A percentile compares a stretch with the other conserved stretches of the same genome.
Conservation (phyloP, 2,888 invertebrate genomes). For the Calliphora vomitoria region DNA sequence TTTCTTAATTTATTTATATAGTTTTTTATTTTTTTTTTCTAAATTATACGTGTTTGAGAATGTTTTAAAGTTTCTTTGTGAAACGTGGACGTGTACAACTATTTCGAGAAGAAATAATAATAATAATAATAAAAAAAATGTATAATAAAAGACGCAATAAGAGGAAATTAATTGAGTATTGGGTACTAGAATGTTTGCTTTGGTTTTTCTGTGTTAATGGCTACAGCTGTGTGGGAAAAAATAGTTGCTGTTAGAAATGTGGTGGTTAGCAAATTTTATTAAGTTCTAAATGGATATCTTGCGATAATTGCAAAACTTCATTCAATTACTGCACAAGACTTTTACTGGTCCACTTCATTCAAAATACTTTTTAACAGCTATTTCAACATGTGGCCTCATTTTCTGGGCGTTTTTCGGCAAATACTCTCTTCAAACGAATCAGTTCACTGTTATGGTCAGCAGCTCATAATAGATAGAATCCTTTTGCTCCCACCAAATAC, state of each 20-base stretch:
- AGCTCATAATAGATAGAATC: too few species aligned
- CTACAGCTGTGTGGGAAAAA: background rate
- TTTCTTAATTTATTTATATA: conserved; percentile 16
- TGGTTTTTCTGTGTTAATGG: background rate
- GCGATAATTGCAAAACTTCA: too few species aligned
- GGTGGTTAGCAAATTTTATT: too few species aligned
- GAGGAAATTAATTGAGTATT: conserved; percentile 16
- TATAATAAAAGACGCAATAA: conserved; percentile 13
- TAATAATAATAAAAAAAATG: background rate
- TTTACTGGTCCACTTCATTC: too few species aligned
- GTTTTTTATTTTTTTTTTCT: conserved; percentile 3
- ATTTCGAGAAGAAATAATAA: background rate
- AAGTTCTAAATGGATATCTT: too few species aligned
- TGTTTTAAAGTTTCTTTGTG: conserved; percentile 13
- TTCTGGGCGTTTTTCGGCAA: too few species aligned
- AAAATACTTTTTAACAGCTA: too few species aligned
- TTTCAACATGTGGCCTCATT: too few species aligned
- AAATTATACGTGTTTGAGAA: conserved; percentile 14
- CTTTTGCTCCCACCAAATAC: too few species aligned
- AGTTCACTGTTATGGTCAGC: too few species aligned
- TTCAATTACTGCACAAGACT: too few species aligned
- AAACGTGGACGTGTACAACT: conserved; percentile 7
- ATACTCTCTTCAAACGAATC: too few species aligned
- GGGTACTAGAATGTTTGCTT: conserved; percentile 3
- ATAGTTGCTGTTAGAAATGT: background rate